Conservation (phyloP, 2,888 invertebrate species). For the Caenorhabditis becei region DNA sequence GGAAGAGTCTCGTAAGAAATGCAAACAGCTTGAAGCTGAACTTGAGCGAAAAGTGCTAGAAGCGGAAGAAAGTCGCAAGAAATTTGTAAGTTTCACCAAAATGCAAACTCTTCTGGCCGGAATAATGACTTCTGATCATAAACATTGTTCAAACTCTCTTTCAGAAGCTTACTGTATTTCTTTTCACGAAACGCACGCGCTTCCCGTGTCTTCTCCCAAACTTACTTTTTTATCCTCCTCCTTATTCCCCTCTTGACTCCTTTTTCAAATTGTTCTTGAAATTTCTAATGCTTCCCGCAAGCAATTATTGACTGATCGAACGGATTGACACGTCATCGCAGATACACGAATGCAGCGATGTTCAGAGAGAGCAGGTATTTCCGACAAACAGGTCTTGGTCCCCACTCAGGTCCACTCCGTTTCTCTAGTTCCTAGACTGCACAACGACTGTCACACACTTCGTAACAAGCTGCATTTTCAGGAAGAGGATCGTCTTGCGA, state of each 20-base stretch:
- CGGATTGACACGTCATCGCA: conserved; percentile 23
- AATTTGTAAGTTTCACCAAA: conserved; percentile 75
- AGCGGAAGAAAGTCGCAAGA: conserved; percentile 74
- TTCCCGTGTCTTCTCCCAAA: not conserved
- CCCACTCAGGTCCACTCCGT: not conserved
- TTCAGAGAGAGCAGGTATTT: conserved; percentile 25
- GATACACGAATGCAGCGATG: conserved; percentile 20
- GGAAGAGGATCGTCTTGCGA: conserved; percentile 80
- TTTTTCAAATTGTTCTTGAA: not conserved
- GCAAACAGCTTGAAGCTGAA: conserved; percentile 72
- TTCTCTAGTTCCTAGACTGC: not conserved
- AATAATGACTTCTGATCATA: not conserved
- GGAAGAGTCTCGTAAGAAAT: conserved; percentile 76
- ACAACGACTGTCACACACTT: not conserved
- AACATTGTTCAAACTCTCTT: not conserved
- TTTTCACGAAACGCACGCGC: not conserved
- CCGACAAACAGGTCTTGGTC: not conserved
- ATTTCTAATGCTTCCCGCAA: not conserved
- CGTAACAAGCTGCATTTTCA: conserved; percentile 62
- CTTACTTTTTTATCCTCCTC: not conserved
- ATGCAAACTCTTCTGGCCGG: not conserved
- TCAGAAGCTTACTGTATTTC: conserved; percentile 13
- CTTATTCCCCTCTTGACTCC: not conserved
- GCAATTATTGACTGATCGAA: conserved; percentile 2
- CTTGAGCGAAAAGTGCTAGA: conserved; percentile 72